Conservation (phyloP, 1,140 invertebrate species). For the Pachypsylla venusta region DNA sequence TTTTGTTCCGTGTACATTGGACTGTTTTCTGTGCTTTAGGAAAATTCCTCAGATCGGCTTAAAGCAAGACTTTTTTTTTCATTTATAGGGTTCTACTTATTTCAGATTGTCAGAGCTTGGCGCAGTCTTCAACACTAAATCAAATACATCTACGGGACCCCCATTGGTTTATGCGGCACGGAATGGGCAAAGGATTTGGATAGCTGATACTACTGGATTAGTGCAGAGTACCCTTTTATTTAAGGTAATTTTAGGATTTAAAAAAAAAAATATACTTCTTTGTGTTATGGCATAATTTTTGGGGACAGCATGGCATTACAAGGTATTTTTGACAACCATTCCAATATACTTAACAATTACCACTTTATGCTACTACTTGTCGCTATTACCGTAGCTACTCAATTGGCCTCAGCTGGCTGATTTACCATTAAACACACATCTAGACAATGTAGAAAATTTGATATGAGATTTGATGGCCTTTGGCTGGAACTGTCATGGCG, state of each 20-base stretch:
- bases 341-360: too few relatives aligned
- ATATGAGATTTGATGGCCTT: too few relatives aligned
- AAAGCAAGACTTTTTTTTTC: constrained; percentile 15
- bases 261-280: constrained; percentile 10
- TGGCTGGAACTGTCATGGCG: too few relatives aligned
- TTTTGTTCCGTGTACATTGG: too few relatives aligned
- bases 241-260: constrained; percentile 37
- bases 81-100: constrained; percentile 23
- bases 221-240: constrained; percentile 76
- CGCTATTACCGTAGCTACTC: too few relatives aligned
- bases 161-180: constrained; percentile 52
- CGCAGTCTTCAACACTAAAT: constrained; percentile 41
- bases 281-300: too few relatives aligned
- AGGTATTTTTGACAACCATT: too few relatives aligned
- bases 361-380: too few relatives aligned
- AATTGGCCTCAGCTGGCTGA: too few relatives aligned
- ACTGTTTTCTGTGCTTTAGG: background rate
- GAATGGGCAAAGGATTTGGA: constrained; percentile 65
- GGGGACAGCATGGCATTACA: too few relatives aligned
- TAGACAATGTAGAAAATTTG: too few relatives aligned
- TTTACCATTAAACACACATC: too few relatives aligned
- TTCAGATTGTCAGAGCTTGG: constrained; percentile 47
- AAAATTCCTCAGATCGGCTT: background rate
- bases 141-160: constrained; percentile 33
- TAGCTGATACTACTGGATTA: constrained; percentile 51